A percentile compares a stretch with the other conserved stretches of the same genome.
Evolutionary conservation across 2,113 vertebrate species (phyloP).

Genomic region (Ibidorhyncha struthersii): DNA sequence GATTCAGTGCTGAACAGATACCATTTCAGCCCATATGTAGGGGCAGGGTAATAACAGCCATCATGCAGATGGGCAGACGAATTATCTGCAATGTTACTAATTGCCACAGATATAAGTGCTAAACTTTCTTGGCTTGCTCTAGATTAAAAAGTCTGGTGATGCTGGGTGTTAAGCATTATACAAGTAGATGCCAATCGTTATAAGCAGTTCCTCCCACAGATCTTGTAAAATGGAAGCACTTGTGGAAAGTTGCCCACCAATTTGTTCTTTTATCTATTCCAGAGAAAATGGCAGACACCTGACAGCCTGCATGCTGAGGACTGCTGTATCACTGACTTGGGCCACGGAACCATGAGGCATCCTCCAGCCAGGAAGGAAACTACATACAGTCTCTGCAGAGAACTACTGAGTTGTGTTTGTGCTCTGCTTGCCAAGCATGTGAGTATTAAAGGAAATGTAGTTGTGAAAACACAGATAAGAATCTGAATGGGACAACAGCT

Average conservation of each 20-base stretch:
- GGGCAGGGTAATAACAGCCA: neutral
- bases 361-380: neutral
- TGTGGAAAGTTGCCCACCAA: neutral
- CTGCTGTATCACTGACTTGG: neutral
- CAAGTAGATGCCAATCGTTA: neutral
- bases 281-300: neutral
- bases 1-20: neutral
- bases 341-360: neutral
- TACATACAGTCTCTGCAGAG: neutral
- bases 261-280: neutral
- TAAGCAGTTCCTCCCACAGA: constrained; percentile 12
- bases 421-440: neutral
- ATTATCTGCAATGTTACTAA: neutral
- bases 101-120: neutral
- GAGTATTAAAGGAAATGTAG: neutral
- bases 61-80: neutral
- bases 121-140: constrained; percentile 4
- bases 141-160: neutral
- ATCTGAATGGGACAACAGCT: neutral
- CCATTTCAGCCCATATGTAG: neutral
- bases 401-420: neutral
- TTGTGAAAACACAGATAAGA: neutral
- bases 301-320: neutral
- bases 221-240: constrained; percentile 52
- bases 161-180: neutral